A percentile compares a stretch with the other conserved stretches of the same genome.
These are phyloP conservation scores for Vultur gryphus DNA, from an alignment of 2,797 vertebrate species.

Conservation along the genomic window DNA sequence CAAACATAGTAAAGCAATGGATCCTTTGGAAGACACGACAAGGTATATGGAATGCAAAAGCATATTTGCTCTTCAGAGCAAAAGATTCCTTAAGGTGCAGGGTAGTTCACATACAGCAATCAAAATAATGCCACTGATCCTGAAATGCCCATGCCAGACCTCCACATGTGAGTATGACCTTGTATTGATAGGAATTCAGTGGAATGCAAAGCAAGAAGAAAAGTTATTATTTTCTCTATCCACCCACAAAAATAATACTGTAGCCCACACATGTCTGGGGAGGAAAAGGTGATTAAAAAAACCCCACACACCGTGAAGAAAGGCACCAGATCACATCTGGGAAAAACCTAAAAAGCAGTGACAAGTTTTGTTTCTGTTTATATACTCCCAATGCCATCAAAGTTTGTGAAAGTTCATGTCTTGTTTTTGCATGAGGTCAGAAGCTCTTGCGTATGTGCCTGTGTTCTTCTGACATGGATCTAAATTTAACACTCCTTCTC, in stretches of 20 bases:
- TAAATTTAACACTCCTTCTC: background rate
- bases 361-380: background rate
- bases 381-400: rapidly evolving
- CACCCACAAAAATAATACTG: background rate
- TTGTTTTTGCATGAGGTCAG: background rate
- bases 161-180: rapidly evolving
- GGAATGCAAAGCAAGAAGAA: background rate
- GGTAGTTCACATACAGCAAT: background rate
- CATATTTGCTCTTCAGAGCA: background rate
- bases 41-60: background rate
- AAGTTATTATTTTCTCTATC: rapidly evolving
- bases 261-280: rapidly evolving
- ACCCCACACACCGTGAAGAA: background rate
- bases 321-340: background rate
- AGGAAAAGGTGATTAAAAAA: background rate
- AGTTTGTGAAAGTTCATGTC: background rate
- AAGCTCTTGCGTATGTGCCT: background rate
- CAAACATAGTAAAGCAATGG: rapidly evolving
- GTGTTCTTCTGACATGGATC: background rate
- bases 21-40: background rate
- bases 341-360: background rate
- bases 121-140: background rate
- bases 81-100: background rate
- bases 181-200: rapidly evolving
- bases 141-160: background rate